Percentiles rank a stretch among this genome's conserved stretches.
These are phyloP conservation scores for Heliconius eleuchia DNA, from an alignment of 1,140 invertebrate species.

Conservation along the genomic window DNA sequence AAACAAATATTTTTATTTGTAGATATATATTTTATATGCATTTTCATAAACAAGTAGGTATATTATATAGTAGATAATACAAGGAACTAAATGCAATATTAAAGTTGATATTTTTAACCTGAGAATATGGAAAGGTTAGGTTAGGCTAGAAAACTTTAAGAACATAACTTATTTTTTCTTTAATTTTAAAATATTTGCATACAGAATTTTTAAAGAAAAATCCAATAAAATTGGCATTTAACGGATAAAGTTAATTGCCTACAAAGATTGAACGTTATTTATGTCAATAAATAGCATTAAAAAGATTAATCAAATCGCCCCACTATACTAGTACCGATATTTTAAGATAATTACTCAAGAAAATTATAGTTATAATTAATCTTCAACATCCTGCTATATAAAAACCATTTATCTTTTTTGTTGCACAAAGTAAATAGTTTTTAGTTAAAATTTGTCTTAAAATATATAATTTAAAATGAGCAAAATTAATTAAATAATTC, in stretches of 20 bases:
- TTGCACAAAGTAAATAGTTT: not conserved
- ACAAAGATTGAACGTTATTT: not conserved
- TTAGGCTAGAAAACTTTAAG: no score
- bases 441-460: no score
- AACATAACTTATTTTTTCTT: no score
- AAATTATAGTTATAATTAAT: not conserved
- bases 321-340: not conserved
- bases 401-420: not conserved
- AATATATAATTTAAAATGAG: no score
- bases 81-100: no score
- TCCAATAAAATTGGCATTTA: not conserved
- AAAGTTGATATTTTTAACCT: not conserved
- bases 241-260: not conserved
- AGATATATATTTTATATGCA: not conserved
- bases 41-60: not conserved
- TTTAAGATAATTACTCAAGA: not conserved
- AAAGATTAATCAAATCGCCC: not conserved
- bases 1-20: not conserved
- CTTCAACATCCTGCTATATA: not conserved
- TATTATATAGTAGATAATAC: no score
- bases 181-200: no score
- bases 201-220: not conserved
- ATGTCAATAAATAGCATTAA: not conserved
- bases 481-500: no score
- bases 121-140: not conserved